Percentiles rank a stretch among this genome's conserved stretches.
phyloP scores from a whole-genome alignment of 2,888 invertebrate genomes.

The Lingula anatina region DNA sequence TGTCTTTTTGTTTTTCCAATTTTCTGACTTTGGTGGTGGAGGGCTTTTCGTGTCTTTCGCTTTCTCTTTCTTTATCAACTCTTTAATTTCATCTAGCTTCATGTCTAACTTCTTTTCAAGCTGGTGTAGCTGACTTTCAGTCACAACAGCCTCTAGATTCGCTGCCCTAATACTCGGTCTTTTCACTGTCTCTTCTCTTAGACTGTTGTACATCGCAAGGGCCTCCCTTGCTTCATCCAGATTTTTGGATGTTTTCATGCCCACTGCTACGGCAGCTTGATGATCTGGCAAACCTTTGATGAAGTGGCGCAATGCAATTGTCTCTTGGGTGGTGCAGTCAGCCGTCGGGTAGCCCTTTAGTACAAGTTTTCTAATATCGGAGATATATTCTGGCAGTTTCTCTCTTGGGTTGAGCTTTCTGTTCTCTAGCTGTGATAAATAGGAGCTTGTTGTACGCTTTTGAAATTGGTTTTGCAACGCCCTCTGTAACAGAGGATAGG shows the following conservation, averaged over 20 bases:
- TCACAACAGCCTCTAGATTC: too few species aligned
- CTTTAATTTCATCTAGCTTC: too few species aligned
- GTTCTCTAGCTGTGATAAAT: slow-evolving; percentile 8
- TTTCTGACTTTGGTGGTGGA: too few species aligned
- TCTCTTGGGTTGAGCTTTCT: slow-evolving; percentile 6
- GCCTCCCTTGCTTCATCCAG: slow-evolving; percentile 10
- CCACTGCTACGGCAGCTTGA: slow-evolving; percentile 7
- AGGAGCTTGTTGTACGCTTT: slow-evolving; percentile 10
- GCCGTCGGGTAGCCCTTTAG: slow-evolving; percentile 3
- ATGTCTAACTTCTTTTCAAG: too few species aligned
- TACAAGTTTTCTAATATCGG: too few species aligned
- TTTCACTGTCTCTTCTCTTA: too few species aligned
- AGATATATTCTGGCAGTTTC: slow-evolving; percentile 10
- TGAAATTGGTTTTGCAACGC: slow-evolving; percentile 9
- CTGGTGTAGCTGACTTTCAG: too few species aligned
- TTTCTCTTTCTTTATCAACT: too few species aligned
- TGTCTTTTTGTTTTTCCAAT: too few species aligned
- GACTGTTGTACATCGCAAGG: slow-evolving; percentile 10
- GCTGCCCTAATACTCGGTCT: too few species aligned
- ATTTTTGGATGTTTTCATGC: slow-evolving; percentile 10
- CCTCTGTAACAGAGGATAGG: too few species aligned
- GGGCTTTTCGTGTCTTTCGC: too few species aligned
- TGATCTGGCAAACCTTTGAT: slow-evolving; percentile 10
- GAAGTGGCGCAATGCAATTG: slow-evolving; percentile 10
- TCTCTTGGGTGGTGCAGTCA: slow-evolving; percentile 8